phyloP scores from a whole-genome alignment of 2,888 invertebrate species.

The Doris montereyensis region DNA sequence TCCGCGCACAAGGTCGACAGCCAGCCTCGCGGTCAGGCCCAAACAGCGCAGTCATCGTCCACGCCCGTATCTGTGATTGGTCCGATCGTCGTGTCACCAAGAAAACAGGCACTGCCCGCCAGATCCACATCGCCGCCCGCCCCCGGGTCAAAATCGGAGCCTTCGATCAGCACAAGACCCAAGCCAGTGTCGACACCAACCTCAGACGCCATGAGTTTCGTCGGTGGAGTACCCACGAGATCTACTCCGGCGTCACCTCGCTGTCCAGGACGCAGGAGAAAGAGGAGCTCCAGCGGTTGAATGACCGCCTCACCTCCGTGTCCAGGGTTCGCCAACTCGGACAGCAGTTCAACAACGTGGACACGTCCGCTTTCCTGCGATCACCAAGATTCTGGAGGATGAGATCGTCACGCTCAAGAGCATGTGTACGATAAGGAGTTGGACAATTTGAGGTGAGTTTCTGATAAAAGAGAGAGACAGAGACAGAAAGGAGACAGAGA shows the following conservation, averaged over 20 bases:
- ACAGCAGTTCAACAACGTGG: constrained; percentile 56
- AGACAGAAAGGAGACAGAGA: too few species aligned
- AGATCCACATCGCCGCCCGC: background rate
- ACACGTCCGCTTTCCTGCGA: constrained; percentile 58
- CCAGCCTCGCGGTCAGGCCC: background rate
- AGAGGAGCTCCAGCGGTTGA: constrained; percentile 61
- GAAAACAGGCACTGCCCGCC: background rate
- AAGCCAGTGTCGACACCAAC: background rate
- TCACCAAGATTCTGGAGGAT: constrained; percentile 64
- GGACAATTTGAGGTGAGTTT: constrained; percentile 61
- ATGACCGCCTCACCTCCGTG: constrained; percentile 60
- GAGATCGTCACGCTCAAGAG: constrained; percentile 62
- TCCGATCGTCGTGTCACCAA: background rate
- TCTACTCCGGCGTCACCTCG: background rate
- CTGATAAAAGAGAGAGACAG: too few species aligned
- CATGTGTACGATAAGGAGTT: constrained; percentile 66
- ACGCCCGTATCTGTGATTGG: background rate
- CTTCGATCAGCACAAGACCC: background rate
- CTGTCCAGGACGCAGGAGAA: constrained; percentile 52
- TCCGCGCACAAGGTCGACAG: background rate
- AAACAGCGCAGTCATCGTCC: background rate
- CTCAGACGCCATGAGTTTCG: constrained; percentile 31
- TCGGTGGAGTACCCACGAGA: constrained; percentile 4
- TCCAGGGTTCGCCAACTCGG: constrained; percentile 57
- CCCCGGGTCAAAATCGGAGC: background rate